A percentile compares a stretch with the other conserved stretches of the same genome.
These are phyloP conservation scores for Drosophila suboccidentalis DNA, from an alignment of 2,888 invertebrate species.

Conservation along the genomic window DNA sequence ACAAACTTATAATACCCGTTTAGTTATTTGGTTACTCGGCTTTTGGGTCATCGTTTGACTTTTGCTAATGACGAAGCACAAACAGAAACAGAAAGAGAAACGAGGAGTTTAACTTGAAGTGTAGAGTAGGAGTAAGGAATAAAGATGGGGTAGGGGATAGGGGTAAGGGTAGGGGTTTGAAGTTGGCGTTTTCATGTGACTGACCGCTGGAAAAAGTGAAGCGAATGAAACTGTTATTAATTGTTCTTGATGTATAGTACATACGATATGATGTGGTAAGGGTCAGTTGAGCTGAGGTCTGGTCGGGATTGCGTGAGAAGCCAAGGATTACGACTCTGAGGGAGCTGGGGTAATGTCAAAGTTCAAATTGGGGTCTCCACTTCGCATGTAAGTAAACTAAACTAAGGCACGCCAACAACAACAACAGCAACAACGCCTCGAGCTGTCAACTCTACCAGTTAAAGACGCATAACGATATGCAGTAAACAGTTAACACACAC, in stretches of 20 bases:
- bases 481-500: constrained; percentile 18
- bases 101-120: neutral
- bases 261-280: neutral
- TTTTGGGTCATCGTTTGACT: constrained; percentile 49
- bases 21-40: neutral
- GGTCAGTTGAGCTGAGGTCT: constrained; percentile 12
- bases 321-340: constrained; percentile 18
- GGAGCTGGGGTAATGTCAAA: constrained; percentile 63
- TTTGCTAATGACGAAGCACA: constrained; percentile 60
- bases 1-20: neutral
- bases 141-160: neutral
- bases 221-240: constrained; percentile 39
- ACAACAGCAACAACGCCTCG: constrained; percentile 3
- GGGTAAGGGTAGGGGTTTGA: neutral
- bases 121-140: too few species aligned
- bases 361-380: constrained; percentile 52
- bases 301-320: constrained; percentile 47
- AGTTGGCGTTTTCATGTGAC: constrained; percentile 25
- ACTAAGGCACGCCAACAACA: constrained; percentile 18
- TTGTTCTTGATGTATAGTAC: neutral
- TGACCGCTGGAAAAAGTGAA: constrained; percentile 43
- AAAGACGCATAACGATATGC: constrained; percentile 40
- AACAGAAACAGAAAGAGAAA: neutral
- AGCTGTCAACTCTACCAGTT: constrained; percentile 63
- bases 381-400: constrained; percentile 4